Base-by-base conservation (phyloP, 2,888 invertebrate species). In the Emmelina monodactyla region DNA sequence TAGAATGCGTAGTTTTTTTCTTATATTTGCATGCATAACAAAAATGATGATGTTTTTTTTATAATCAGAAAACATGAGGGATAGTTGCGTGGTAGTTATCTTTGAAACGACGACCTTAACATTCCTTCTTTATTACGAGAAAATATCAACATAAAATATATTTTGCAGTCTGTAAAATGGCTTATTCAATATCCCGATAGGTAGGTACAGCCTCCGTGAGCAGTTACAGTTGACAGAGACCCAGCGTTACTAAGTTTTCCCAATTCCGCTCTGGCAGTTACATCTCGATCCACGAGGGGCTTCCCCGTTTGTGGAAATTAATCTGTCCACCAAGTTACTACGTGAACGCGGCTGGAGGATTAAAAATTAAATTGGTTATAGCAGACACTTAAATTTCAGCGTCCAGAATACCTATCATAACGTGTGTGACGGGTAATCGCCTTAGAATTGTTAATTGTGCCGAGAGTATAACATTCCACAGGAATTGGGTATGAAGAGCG, bases 161-260 rank as follows among this genome's bases (percentile, higher is more conserved):
- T n/a, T n/a, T n/a, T n/a, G n/a, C n/a, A n/a, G n/a, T n/a, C n/a
- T n/a, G n/a, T n/a, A n/a, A n/a, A n/a, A n/a, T n/a, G n/a, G n/a
- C n/a, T n/a, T n/a, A n/a, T n/a, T n/a, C n/a, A n/a, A n/a, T n/a
- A n/a, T n/a, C n/a, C n/a, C n/a, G n/a, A n/a, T n/a, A n/a, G n/a
- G n/a, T n/a, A n/a, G n/a, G n/a, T n/a, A n/a, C n/a, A n/a, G n/a
- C n/a, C n/a, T n/a, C n/a, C n/a, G n/a, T n/a, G n/a, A n/a, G n/a
- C n/a, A n/a, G n/a, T n/a, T 43, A 44, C 53, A 58, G 58, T 59
- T 58, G 56, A 60, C n/a, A 62, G 51, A 58, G 62, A 65, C 68
- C 73, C 73, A 72, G 68, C 75, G 59, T 72, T 78, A 58, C 62
- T 76, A 78, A 64, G 76, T 66, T 72, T 76, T 78, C 78, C 59